These are phyloP conservation scores for Sebastes diploproa DNA, from an alignment of 2,797 vertebrate species.

Conservation along the genomic window DNA sequence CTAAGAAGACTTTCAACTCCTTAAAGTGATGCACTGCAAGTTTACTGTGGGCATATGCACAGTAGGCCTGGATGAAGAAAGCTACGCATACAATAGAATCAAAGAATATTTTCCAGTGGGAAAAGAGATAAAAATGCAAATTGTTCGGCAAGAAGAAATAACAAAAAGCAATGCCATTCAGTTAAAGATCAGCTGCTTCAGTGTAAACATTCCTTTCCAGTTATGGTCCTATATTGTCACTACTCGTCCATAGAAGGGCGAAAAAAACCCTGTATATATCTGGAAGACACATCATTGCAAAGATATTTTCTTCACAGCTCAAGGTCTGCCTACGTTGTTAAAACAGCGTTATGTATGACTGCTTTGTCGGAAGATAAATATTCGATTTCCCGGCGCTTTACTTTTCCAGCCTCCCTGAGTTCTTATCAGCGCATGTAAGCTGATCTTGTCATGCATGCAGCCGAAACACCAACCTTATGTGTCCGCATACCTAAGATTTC, in stretches of 20 bases:
- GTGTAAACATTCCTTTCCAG: conserved; percentile 27
- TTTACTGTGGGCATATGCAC: not conserved
- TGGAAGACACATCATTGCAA: not conserved
- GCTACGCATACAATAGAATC: not conserved
- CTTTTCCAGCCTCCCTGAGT: conserved; percentile 20
- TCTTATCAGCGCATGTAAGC: conserved; percentile 41
- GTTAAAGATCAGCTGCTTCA: conserved; percentile 7
- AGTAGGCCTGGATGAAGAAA: not conserved
- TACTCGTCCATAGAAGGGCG: not conserved
- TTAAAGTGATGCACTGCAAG: conserved; percentile 14
- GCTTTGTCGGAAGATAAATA: conserved; percentile 40
- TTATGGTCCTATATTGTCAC: conserved; percentile 4
- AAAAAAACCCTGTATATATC: not conserved
- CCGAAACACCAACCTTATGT: conserved; percentile 45
- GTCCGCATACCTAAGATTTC: conserved; percentile 34
- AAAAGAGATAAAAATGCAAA: not conserved
- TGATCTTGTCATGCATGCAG: conserved; percentile 33
- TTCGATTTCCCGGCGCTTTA: conserved; percentile 20
- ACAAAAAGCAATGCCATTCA: not conserved
- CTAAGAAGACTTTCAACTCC: conserved; percentile 27
- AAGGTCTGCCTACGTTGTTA: conserved; percentile 9
- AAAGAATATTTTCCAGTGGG: not conserved
- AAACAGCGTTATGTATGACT: conserved; percentile 30
- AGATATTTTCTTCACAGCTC: conserved; percentile 29
- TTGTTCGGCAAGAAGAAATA: not conserved